A percentile compares a stretch with the other conserved stretches of the same genome.
Conservation (phyloP, 2,888 invertebrate genomes). For the Kryphioiulus occultus region DNA sequence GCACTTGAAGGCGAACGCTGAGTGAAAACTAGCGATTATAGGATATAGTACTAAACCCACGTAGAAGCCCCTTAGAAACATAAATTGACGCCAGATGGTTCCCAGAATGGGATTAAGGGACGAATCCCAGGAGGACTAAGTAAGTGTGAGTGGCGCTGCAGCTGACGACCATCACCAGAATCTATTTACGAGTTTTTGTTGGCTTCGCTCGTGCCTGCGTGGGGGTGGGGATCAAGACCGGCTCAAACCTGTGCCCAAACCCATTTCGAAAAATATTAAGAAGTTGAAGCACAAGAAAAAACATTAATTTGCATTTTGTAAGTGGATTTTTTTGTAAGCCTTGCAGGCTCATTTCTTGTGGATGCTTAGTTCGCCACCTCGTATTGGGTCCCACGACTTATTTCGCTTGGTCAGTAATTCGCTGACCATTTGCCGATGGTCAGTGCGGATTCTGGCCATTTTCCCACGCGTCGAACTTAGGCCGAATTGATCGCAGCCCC, state of each 20-base stretch:
- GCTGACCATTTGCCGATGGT: neutral
- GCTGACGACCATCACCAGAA: neutral
- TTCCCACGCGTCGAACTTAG: neutral
- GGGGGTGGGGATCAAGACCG: neutral
- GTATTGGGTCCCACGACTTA: neutral
- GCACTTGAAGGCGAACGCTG: neutral
- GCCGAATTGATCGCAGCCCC: neutral
- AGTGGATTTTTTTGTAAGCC: neutral
- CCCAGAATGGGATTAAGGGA: neutral
- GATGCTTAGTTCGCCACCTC: too few species aligned
- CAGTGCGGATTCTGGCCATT: too few species aligned
- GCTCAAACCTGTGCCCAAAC: too few species aligned
- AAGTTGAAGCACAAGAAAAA: too few species aligned
- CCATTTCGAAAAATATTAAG: too few species aligned
- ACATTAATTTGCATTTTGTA: neutral
- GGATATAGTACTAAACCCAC: neutral
- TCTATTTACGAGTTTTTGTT: neutral
- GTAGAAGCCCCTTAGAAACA: neutral
- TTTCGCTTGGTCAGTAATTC: neutral
- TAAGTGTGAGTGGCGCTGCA: slow-evolving; percentile 38
- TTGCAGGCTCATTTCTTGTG: too few species aligned
- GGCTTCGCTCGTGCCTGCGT: neutral
- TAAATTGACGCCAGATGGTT: slow-evolving; percentile 20
- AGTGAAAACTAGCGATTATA: neutral
- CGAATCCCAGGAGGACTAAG: neutral